phyloP scores from a whole-genome alignment of 2,797 vertebrate species.

The Sebastolobus alascanus region DNA sequence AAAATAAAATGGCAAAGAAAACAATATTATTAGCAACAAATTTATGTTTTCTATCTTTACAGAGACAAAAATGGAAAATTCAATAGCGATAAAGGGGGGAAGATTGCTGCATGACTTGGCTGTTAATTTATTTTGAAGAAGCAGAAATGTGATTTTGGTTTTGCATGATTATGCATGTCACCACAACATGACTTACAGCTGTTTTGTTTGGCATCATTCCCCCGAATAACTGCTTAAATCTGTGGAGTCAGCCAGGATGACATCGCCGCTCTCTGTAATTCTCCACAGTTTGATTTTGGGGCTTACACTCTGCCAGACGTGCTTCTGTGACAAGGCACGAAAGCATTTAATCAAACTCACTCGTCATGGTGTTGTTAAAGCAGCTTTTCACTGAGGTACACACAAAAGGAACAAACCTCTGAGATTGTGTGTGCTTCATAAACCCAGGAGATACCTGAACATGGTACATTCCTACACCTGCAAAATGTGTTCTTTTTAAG shows the following conservation, averaged over 20 bases:
- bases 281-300: conserved; percentile 20
- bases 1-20: neutral
- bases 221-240: conserved; percentile 31
- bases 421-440: neutral
- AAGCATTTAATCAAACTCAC: conserved; percentile 7
- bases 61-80: neutral
- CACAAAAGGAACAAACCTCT: neutral
- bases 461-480: neutral
- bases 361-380: neutral
- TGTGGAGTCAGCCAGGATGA: conserved; percentile 24
- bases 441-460: neutral
- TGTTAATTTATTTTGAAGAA: neutral
- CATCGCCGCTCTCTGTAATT: conserved; percentile 12
- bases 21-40: neutral
- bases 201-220: conserved; percentile 36
- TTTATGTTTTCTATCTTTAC: neutral
- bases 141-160: conserved; percentile 15
- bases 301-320: neutral
- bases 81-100: neutral
- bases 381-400: neutral
- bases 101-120: neutral
- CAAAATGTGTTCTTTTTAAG: neutral
- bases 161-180: conserved; percentile 8
- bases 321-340: neutral
- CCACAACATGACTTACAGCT: conserved; percentile 19